Base-by-base conservation (phyloP, 2,113 vertebrate species). In the Cebus imitator region DNA sequence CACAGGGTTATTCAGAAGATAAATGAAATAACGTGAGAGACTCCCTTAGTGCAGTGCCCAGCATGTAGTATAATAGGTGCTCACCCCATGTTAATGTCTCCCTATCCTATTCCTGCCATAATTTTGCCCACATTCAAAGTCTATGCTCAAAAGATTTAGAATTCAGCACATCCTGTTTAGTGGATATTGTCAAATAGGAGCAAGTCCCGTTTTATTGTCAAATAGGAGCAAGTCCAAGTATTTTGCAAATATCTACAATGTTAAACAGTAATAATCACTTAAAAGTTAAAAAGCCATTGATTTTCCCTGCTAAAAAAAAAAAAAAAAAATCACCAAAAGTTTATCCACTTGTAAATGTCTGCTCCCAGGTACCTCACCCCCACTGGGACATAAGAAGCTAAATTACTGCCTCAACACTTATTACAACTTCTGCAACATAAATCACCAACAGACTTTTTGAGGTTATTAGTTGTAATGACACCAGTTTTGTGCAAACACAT, bases 351-450 rank as follows among this genome's bases (percentile, higher is more conserved):
- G 8, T 32, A 89, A 84, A 96, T 94, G 8, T 20, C 83, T 88
- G 17, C 90, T 90, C 52, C 48, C 45, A 88, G 35, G 16, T 5
- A 52, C 17, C 11, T 87, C 25, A 66, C 21, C 7, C 83, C 35
- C 55, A 8, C n/a, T 76, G 35, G 40, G n/a, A 86, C 45, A 57
- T 30, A 55, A 87, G 43, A 86, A 75, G 1, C 35, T 87, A 83
- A 95, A 87, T 81, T 93, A 95, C 81, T 57, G 0, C 35, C 55
- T 13, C 55, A 70, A n/a, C 40, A 75, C 93, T 84, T 91, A 79
- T 80, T 68, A 92, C 23, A 21, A 79, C 18, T 91, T 96, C 95
- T 25, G 73, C 43, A 91, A 79, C 30, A 78, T 57, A 91, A 94
- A 68, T 89, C 66, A 93, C 7, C 68, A 91, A 35, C 23, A 89